Base-by-base conservation (phyloP, 2,797 vertebrate species). In the Crypturellus tataupa region DNA sequence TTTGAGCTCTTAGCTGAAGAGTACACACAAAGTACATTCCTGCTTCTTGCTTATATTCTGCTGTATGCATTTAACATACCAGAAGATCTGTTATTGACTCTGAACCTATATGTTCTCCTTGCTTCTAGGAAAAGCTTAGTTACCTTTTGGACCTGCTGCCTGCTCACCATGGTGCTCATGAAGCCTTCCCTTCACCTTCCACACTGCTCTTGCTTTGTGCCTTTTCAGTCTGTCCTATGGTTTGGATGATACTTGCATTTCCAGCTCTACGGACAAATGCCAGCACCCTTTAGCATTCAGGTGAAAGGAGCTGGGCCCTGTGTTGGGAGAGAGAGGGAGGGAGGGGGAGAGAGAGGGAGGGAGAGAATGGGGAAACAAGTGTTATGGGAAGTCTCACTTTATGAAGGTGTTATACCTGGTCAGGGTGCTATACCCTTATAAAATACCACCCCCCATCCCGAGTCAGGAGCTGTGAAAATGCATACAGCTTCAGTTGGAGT, bases 381-480 rank as follows among this genome's bases (percentile, higher is more conserved):
- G 80, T 96, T 93, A 70, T 92, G 73, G 87, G 93, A 93, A 93
- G 78, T 91, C 85, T 94, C 82, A 87, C 75, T 92, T 92, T 89
- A 86, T 91, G 72, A 63, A 13, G 40, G 12, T 13, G 40, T 40
- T 40, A 13, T 40, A 40, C 40, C 40, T 40, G 40, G 84, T 91
- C 77, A 64, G 46, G 62, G 51, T 81, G 72, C 2, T 71, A 70
- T 51, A 27, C 11, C 42, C 42, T 42, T 15, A 42, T 42, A 16
- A 16, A 6, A 17, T 13, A 12, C 40, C 12, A 19, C 17, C 44
- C 15, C 49, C 24, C 49, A 3, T 25, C 25, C 73, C 35, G 55
- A 53, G 77, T 63, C 80, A 91, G 90, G 91, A 95, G 94, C 95
- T 96, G 96, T 86, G 91, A 88, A 95, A 96, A 96, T 95, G 73